These are phyloP conservation scores for Cylas formicarius DNA, from an alignment of 1,140 invertebrate genomes.

Conservation along the genomic window DNA sequence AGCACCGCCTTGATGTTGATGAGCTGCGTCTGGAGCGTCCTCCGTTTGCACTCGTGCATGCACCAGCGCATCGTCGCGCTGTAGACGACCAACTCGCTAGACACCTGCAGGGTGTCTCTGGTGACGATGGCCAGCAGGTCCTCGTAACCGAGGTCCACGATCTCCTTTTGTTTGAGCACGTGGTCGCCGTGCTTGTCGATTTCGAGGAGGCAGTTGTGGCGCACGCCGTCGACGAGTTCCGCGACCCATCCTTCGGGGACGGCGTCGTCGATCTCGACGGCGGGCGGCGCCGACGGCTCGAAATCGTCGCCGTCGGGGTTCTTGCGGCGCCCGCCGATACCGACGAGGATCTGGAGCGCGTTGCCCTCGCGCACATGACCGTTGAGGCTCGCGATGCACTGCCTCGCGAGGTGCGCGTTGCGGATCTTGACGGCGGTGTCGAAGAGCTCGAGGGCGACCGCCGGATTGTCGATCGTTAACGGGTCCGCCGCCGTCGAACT, in stretches of 20 bases:
- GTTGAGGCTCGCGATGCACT: slow-evolving; percentile 36
- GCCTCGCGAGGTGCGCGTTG: slow-evolving; percentile 36
- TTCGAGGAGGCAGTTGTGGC: slow-evolving; percentile 35
- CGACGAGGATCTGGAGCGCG: slow-evolving; percentile 28
- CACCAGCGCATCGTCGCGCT: slow-evolving; percentile 33
- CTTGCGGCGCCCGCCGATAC: slow-evolving; percentile 28
- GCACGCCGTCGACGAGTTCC: slow-evolving; percentile 30
- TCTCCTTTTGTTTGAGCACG: slow-evolving; percentile 32
- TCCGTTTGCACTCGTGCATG: slow-evolving; percentile 27
- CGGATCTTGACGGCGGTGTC: slow-evolving; percentile 33
- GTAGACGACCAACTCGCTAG: slow-evolving; percentile 34
- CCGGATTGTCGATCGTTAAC: slow-evolving; percentile 29
- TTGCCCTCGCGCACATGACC: slow-evolving; percentile 30
- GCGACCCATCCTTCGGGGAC: slow-evolving; percentile 34
- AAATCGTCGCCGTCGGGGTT: slow-evolving; percentile 23
- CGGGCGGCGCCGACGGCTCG: slow-evolving; percentile 38
- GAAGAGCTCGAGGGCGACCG: slow-evolving; percentile 31
- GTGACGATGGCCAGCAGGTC: slow-evolving; percentile 33
- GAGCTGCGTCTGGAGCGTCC: slow-evolving; percentile 7
- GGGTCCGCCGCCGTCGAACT: slow-evolving; percentile 37
- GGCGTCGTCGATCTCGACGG: slow-evolving; percentile 33
- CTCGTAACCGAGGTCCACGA: slow-evolving; percentile 32
- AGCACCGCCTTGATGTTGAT: slow-evolving; percentile 33
- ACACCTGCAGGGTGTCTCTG: slow-evolving; percentile 34
- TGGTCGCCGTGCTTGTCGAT: slow-evolving; percentile 37